Percentiles rank a stretch among this genome's conserved stretches.
phyloP scores from a whole-genome alignment of 1,140 invertebrate genomes.

The Trichonephila inaurata region DNA sequence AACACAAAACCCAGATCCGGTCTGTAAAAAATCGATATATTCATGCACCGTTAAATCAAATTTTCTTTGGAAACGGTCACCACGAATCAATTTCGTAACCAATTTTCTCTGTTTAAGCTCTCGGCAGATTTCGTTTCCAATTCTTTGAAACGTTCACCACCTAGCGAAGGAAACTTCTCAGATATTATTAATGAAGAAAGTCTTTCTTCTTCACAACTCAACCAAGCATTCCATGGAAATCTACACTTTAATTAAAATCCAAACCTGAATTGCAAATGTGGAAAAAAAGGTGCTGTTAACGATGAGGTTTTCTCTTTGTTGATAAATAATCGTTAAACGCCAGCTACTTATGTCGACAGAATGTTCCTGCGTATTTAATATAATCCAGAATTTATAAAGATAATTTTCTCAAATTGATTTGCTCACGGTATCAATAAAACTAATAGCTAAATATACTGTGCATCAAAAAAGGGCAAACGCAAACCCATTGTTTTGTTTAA shows the following conservation, averaged over 20 bases:
- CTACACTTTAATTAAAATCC: constrained; percentile 17
- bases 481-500: too few species aligned
- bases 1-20: not conserved
- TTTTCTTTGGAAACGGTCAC: not conserved
- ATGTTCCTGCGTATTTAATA: too few species aligned
- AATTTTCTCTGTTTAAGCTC: not conserved
- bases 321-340: not conserved
- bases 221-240: not conserved
- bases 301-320: not conserved
- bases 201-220: not conserved
- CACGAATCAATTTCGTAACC: constrained; percentile 6
- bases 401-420: too few species aligned
- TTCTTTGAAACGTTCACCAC: not conserved
- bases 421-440: too few species aligned
- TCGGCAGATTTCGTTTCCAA: constrained; percentile 16
- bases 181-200: not conserved
- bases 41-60: constrained; percentile 17
- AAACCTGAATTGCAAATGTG: not conserved
- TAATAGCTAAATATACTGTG: too few species aligned
- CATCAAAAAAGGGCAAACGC: too few species aligned
- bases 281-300: not conserved
- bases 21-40: constrained; percentile 4
- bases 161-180: not conserved
- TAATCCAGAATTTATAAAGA: too few species aligned
- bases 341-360: not conserved